Percentiles rank a stretch among this genome's conserved stretches.
phyloP scores from a whole-genome alignment of 2,113 vertebrate genomes.

The Spea multiplicata region DNA sequence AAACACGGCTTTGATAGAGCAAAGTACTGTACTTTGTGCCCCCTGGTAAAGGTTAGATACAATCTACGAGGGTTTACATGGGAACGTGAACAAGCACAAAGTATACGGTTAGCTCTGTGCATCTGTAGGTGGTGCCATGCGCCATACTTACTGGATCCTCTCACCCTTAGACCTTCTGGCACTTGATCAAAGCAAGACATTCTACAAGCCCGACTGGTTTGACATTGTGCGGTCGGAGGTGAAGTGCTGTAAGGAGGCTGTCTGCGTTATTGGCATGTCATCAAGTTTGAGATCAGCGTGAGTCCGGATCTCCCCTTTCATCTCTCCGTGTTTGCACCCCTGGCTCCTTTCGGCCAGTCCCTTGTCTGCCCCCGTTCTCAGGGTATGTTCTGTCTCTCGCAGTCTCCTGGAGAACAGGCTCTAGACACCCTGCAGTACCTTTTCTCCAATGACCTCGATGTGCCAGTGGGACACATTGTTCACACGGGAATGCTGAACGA shows the following conservation, averaged over 20 bases:
- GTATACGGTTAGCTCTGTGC: background rate
- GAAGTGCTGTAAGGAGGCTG: conserved; percentile 96
- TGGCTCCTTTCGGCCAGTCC: background rate
- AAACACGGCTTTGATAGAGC: conserved; percentile 96
- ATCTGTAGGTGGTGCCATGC: background rate
- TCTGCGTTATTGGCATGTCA: conserved; percentile 97
- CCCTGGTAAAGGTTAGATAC: conserved; percentile 79
- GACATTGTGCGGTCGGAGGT: conserved; percentile 95
- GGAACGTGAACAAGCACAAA: fast-evolving
- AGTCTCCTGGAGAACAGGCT: conserved; percentile 86
- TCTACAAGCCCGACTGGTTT: conserved; percentile 98
- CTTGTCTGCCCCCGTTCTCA: background rate
- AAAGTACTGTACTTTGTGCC: conserved; percentile 96
- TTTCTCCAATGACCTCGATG: conserved; percentile 92
- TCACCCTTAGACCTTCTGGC: conserved; percentile 78
- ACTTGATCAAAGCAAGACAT: conserved; percentile 95
- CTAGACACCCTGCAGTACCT: conserved; percentile 85
- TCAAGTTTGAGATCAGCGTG: conserved; percentile 98
- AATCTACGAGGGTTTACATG: background rate
- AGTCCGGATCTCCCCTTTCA: conserved; percentile 59
- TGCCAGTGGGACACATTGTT: conserved; percentile 92
- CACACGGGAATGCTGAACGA: conserved; percentile 97
- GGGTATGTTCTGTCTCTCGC: background rate
- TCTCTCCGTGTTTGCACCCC: no score
- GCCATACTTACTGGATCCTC: background rate